Conservation (phyloP, 2,113 vertebrate genomes). For the Alouatta palliata region DNA sequence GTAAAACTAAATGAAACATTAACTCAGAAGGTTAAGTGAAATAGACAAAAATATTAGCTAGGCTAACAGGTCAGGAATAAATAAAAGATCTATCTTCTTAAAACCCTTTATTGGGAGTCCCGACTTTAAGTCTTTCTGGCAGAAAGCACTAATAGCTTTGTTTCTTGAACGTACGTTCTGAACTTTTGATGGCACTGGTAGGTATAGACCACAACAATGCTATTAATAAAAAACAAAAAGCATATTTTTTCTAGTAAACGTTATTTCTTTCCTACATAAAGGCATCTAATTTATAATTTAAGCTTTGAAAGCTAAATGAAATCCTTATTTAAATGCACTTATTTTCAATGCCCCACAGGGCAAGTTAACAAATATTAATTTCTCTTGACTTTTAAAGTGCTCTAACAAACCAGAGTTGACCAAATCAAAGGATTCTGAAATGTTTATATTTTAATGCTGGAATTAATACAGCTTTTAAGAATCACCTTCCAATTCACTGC, state of each 20-base stretch:
- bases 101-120: not conserved
- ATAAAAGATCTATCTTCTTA: not conserved
- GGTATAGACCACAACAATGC: not conserved
- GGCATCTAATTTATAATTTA: not conserved
- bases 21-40: constrained; percentile 39
- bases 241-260: not conserved
- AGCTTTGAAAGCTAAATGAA: not conserved
- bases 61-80: not conserved
- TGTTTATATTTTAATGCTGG: not conserved
- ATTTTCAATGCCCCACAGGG: not conserved
- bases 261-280: not conserved
- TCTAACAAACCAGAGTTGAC: constrained; percentile 5
- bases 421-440: not conserved
- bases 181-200: not conserved
- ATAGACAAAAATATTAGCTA: not conserved
- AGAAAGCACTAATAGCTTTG: not conserved
- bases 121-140: not conserved
- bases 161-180: not conserved
- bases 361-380: not conserved
- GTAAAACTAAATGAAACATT: not conserved
- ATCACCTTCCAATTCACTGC: not conserved
- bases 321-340: not conserved
- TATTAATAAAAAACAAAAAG: not conserved
- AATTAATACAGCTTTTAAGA: constrained; percentile 19
- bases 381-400: not conserved